Conservation (phyloP, 2,888 invertebrate genomes). For the Trissolcus japonicus region DNA sequence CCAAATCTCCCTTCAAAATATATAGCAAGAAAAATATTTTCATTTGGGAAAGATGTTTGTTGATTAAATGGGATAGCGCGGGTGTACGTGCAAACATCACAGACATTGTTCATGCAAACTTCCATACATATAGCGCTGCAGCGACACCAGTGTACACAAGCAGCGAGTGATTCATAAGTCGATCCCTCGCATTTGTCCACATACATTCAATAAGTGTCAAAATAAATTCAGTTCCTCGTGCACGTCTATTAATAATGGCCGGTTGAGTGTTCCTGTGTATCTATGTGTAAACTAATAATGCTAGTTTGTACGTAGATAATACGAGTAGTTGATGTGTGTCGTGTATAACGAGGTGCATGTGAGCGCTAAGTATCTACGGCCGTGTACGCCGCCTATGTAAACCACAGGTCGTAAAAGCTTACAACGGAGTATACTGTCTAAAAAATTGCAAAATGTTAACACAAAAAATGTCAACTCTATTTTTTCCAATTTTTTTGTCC, state of each 20-base stretch:
- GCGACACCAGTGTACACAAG: constrained; percentile 15
- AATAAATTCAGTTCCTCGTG: constrained; percentile 30
- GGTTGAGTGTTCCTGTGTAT: constrained; percentile 12
- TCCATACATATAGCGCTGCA: not conserved
- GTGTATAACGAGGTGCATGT: constrained; percentile 18
- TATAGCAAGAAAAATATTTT: too few relatives aligned
- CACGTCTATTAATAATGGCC: constrained; percentile 24
- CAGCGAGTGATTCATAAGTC: constrained; percentile 30
- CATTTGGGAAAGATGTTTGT: constrained; percentile 1
- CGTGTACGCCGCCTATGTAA: not conserved
- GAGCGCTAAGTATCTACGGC: constrained; percentile 11
- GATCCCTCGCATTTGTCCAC: constrained; percentile 32
- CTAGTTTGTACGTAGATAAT: constrained; percentile 33
- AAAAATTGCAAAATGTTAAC: too few relatives aligned
- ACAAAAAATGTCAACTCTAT: too few relatives aligned
- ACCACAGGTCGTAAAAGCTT: constrained; percentile 4
- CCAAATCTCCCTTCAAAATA: too few relatives aligned
- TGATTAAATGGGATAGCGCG: constrained; percentile 1
- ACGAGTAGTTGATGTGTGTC: constrained; percentile 21
- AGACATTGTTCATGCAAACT: constrained; percentile 9
- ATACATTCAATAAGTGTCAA: constrained; percentile 39
- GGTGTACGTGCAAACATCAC: constrained; percentile 13
- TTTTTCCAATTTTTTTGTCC: too few relatives aligned
- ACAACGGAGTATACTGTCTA: too few relatives aligned
- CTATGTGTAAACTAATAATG: constrained; percentile 38